Evolutionary conservation across 2,888 invertebrate species (phyloP), one percentile per base, ranked within the genome.

Genomic region (Lasioglossum calceatum): DNA sequence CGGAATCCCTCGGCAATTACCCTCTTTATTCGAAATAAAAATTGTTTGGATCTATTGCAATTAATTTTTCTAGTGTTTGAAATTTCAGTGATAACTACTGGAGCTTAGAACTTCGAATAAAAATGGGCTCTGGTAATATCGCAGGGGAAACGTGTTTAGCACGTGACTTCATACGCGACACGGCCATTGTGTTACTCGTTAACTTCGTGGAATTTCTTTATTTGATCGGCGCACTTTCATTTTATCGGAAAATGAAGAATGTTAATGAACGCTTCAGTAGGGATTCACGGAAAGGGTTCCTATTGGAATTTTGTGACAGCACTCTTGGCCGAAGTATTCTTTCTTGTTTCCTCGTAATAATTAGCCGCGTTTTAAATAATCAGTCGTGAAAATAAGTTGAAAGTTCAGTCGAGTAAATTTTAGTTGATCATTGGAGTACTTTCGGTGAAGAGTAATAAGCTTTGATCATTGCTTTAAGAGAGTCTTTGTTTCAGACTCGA

Each of bases 381-480:
- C 19, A 36, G 10, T 10, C 2, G 3, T 36, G 32, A 10, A 23
- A 10, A 23, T 67, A 19, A 8, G 36, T 36, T 1, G n/a, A 42
- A 23, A 4, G 10, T 12, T 70, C 12, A n/a, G 1, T n/a, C 36
- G 4, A 70, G 39, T n/a, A 23, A 19, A 36, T 36, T 70, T 16
- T 39, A n/a, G 16, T 70, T 23, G n/a, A 70, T 70, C 5, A 5
- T 39, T 4, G n/a, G 23, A 27, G 44, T 14, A 71, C 23, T 14
- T 44, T n/a, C n/a, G 14, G n/a, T 3, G 27, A 44, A n/a, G 72
- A 42, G 44, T 72, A 42, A 72, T 72, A 72, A 72, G 44, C 72
- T 72, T 72, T 72, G n/a, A 27, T 72, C 72, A 70, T 36, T 44
- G n/a, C n/a, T 72, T 44, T 7, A 27, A 27, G n/a, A 72, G 72